Base-by-base conservation (phyloP, 2,888 invertebrate genomes). In the Xylota sylvarum region DNA sequence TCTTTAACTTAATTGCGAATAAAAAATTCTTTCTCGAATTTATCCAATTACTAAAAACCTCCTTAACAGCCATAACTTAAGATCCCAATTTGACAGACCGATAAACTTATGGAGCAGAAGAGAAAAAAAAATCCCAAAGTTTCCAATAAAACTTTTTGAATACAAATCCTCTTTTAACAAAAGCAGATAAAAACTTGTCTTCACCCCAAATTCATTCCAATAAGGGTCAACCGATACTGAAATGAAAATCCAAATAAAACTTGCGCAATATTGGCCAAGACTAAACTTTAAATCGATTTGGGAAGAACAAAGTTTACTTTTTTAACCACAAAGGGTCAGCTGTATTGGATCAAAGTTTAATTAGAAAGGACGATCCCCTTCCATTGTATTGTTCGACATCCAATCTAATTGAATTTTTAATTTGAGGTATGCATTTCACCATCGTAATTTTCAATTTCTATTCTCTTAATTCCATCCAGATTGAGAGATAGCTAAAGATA, bases 201-300 rank as follows among this genome's bases (percentile, higher is more conserved):
- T 55, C 35, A 56, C 35, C 55, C 43, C 74, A 65, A 23, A 65
- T 65, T 55, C 55, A 23, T 43, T 12, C 43, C 43, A 64, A 74
- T 55, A 65, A 55, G 74, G 74, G 74, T 74, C 55, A 74, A 55
- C 55, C 19, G 23, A 64, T 55, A 74, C 43, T 43, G 37, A 55
- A 43, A 74, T 55, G 37, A 55, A 43, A 74, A 14, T 46, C 64
- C 46, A 65, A 65, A 56, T 46, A 32, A 55, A 55, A 65, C 64
- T 62, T 73, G 19, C 32, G 1, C 52, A 67, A 52, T 55, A 40
- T 65, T 64, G 35, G 30, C 60, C 58, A 60, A 12, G 43, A 70
- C 19, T 12, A 35, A 72, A 48, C 14, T 37, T 35, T 23, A 50
- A 62, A 30, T 62, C 50, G 50, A 50, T 50, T 35, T 14, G 23